Base-by-base conservation (phyloP, 2,888 invertebrate species). In the Trachelus tabidus region DNA sequence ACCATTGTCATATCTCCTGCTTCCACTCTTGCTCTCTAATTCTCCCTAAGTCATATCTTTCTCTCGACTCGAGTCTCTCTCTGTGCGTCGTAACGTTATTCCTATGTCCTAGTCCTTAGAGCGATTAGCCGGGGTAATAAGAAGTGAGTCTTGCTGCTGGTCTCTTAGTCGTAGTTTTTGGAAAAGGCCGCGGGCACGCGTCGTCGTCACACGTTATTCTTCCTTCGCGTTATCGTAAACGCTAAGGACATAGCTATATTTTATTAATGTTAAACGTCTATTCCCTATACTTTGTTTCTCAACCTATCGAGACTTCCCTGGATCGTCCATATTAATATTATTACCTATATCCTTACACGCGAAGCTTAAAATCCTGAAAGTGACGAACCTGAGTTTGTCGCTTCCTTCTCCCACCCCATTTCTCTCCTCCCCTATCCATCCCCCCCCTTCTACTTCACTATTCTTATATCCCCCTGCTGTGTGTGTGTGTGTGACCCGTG, bases 241-340 rank as follows among this genome's bases (percentile, higher is more conserved):
- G 88, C 88, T 88, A 89, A 88, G 82, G 82, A 84, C 87, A 87
- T 87, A 86, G 82, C 87, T 88, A 87, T 85, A 84, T 82, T 82
- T 85, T 82, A 79, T 75, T 81, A 79, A 73, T 74, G 79, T 84
- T 86, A 84, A 85, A 87, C 83, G 82, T 81, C 79, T 85, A 85
- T 78, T 82, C 40, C 82, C 83, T 86, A 85, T 40, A 40, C 15
- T 15, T 40, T 40, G 15, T 82, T 78, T 77, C 77, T 79, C 81
- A 83, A 79, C 82, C 81, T 81, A 82, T 82, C 75, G 81, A 87
- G 86, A 88, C 87, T 89, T 88, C 40, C 40, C 40, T 40, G 40
- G 40, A 15, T 40, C 40, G 15, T 77, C 68, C 33, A 75, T 35
- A 74, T 75, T 69, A 75, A 31, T 75, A 37, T 75, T 56, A 33